Conservation (phyloP, 2,113 vertebrate genomes). For the Catharus fuscescens region DNA sequence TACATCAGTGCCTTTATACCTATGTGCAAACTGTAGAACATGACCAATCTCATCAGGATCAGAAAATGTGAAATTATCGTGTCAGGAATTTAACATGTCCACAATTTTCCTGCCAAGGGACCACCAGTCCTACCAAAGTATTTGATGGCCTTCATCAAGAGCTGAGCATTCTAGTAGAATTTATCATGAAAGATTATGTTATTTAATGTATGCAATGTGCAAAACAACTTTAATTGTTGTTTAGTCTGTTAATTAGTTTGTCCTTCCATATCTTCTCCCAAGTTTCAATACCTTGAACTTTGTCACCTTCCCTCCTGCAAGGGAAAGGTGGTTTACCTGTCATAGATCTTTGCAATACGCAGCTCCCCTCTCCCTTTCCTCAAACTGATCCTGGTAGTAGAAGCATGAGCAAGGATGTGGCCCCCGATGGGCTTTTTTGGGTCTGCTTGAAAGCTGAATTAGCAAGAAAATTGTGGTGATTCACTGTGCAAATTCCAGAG, state of each 20-base stretch:
- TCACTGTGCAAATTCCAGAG: not conserved
- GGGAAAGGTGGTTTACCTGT: slow-evolving; percentile 81
- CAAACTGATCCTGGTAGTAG: slow-evolving; percentile 94
- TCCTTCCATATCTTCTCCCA: not conserved
- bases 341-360: slow-evolving; percentile 97
- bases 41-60: not conserved
- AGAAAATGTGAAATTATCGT: not conserved
- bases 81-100: not conserved
- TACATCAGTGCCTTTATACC: not conserved
- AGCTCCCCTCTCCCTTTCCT: slow-evolving; percentile 95
- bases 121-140: not conserved
- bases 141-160: not conserved
- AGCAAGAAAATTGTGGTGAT: slow-evolving; percentile 30
- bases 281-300: not conserved
- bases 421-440: slow-evolving; percentile 98
- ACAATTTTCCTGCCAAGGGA: not conserved
- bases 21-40: accelerated
- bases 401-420: slow-evolving; percentile 97
- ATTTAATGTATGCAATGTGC: not conserved
- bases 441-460: slow-evolving; percentile 92
- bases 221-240: not conserved
- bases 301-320: not conserved
- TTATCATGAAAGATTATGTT: not conserved
- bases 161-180: not conserved
- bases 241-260: not conserved